These are phyloP conservation scores for Drosophila kurseongensis DNA, from an alignment of 1,140 invertebrate species.

Conservation along the genomic window DNA sequence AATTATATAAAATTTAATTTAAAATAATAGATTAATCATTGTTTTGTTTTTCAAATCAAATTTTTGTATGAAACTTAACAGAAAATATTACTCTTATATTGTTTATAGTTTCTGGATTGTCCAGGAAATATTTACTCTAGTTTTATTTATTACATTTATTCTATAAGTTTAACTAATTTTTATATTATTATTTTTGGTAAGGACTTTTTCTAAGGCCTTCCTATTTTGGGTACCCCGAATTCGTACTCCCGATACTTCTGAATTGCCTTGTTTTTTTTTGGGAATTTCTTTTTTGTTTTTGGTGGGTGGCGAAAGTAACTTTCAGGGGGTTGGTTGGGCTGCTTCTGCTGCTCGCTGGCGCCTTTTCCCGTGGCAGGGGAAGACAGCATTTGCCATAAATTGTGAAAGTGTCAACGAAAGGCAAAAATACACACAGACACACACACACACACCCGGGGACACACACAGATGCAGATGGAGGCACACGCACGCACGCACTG, in stretches of 20 bases:
- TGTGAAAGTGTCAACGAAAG: conserved; percentile 83
- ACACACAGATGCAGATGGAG: conserved; percentile 43
- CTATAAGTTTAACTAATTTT: not conserved
- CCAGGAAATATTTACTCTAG: too few relatives aligned
- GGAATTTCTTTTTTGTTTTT: conserved; percentile 41
- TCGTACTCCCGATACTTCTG: conserved; percentile 9
- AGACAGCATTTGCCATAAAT: conserved; percentile 82
- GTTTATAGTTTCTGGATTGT: too few relatives aligned
- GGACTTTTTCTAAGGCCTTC: not conserved
- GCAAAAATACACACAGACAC: conserved; percentile 67
- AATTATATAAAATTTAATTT: too few relatives aligned
- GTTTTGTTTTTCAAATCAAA: too few relatives aligned
- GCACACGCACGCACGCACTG: conserved; percentile 54
- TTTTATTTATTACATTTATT: not conserved
- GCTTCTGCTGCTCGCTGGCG: conserved; percentile 53
- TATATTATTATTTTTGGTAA: not conserved
- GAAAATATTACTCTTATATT: too few relatives aligned
- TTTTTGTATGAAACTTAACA: too few relatives aligned
- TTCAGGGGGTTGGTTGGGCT: conserved; percentile 42
- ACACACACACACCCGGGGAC: not conserved
- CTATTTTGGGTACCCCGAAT: conserved; percentile 19
- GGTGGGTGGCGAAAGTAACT: conserved; percentile 76
- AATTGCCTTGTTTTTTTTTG: conserved; percentile 37
- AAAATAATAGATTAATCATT: too few relatives aligned
- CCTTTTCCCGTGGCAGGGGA: conserved; percentile 62